phyloP scores from a whole-genome alignment of 2,797 vertebrate species.

The Echiichthys vipera region DNA sequence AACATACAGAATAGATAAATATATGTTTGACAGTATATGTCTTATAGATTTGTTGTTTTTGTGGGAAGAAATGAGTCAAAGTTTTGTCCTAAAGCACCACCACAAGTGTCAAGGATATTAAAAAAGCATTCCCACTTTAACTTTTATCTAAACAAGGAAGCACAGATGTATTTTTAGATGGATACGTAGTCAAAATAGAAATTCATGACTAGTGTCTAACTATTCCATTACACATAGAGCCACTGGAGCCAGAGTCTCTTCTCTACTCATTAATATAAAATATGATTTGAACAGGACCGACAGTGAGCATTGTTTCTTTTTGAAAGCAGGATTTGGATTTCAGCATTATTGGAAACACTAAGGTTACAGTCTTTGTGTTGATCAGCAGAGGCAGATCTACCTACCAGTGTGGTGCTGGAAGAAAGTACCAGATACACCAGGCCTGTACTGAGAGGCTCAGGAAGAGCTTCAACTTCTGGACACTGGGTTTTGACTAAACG shows the following conservation, averaged over 20 bases:
- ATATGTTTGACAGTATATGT: background rate
- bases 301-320: background rate
- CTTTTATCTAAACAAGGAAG: background rate
- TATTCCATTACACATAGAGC: background rate
- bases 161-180: background rate
- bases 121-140: constrained; percentile 1
- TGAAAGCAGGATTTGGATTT: background rate
- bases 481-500: too few species aligned
- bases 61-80: background rate
- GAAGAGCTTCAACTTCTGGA: too few species aligned
- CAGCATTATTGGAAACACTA: background rate
- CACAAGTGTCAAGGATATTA: background rate
- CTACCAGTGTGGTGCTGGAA: background rate
- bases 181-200: constrained; percentile 10
- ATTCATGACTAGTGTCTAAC: background rate
- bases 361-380: background rate
- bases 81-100: too few species aligned
- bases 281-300: background rate
- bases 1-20: background rate
- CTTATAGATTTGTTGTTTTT: background rate
- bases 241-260: background rate
- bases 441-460: too few species aligned
- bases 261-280: background rate
- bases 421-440: too few species aligned
- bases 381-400: background rate